Evolutionary conservation across 2,797 vertebrate species (phyloP), one percentile per base, ranked within the genome.

Genomic region (Lepus oiostolus): DNA sequence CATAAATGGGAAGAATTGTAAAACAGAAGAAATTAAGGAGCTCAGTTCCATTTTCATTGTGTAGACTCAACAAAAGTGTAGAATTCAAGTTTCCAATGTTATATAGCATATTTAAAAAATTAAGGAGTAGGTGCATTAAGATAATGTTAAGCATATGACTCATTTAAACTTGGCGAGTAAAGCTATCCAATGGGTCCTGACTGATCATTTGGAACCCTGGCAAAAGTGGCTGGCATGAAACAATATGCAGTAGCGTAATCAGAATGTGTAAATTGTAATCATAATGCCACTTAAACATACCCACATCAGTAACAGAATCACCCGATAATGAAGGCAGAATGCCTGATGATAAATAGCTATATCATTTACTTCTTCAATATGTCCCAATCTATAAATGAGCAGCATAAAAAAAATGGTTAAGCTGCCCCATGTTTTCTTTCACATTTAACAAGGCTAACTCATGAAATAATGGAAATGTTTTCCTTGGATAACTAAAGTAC

Each of bases 101-200:
- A 38, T 26, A 14, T 63, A 94, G 47, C 82, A 71, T 82, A 95
- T 96, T 47, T 47, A 47, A 95, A 86, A 88, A 93, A 70, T 81
- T 96, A 93, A 89, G 82, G 42, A 75, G 38, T 47, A 89, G 92
- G 87, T 28, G 75, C 80, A 54, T 90, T 92, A 96, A 90, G 93
- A 75, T 81, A 77, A 81, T 67, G 26, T 83, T 74, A 58, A 97
- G 50, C 83, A 35, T 86, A 70, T 87, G 90, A 96, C 42, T 90
- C 88, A 81, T 92, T 79, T 91, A 96, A 94, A 79, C 63, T 79
- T 82, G 63, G 30, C 35, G 71, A 72, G 82, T 42, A 91, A 79
- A 85, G 63, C 87, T 58, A 13, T 76, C 89, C 60, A 60, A 68
- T 35, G 7, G 3, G 4, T 80, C 38, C 85, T 70, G 35, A 54